These are phyloP conservation scores for Lepidochitona cinerea DNA, from an alignment of 2,888 invertebrate genomes.

Conservation along the genomic window DNA sequence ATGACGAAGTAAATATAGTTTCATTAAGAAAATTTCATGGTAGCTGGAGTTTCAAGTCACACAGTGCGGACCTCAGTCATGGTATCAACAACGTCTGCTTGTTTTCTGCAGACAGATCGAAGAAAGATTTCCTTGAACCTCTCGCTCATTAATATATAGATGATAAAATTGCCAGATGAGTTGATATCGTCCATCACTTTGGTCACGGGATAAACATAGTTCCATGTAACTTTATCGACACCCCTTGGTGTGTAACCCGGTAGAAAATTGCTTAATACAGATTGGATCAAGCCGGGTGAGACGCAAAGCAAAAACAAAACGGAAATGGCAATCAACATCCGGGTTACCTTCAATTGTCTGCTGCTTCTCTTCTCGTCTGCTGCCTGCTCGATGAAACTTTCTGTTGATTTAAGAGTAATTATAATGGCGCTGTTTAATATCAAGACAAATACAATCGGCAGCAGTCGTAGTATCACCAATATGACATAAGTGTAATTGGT, in stretches of 20 bases:
- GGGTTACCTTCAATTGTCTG: background rate
- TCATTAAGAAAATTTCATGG: too few species aligned
- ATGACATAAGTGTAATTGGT: background rate
- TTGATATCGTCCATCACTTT: background rate
- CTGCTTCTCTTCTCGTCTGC: background rate
- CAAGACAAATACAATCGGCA: background rate
- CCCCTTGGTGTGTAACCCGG: background rate
- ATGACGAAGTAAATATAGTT: too few species aligned
- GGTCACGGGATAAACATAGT: background rate
- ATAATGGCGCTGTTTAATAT: background rate
- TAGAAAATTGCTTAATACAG: background rate
- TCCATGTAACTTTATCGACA: background rate
- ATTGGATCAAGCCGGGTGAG: background rate
- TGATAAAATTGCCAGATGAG: background rate
- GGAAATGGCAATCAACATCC: background rate
- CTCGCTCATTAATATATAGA: background rate
- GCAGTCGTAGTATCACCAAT: background rate
- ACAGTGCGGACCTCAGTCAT: too few species aligned
- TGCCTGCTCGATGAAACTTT: background rate
- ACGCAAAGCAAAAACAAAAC: background rate
- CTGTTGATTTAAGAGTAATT: background rate
- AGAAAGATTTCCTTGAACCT: background rate
- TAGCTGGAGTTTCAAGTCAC: too few species aligned
- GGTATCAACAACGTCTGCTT: too few species aligned
- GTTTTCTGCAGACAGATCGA: background rate